A percentile compares a stretch with the other conserved stretches of the same genome.
These are phyloP conservation scores for Nycticryphes semicollaris DNA, from an alignment of 2,113 vertebrate genomes.

Conservation along the genomic window DNA sequence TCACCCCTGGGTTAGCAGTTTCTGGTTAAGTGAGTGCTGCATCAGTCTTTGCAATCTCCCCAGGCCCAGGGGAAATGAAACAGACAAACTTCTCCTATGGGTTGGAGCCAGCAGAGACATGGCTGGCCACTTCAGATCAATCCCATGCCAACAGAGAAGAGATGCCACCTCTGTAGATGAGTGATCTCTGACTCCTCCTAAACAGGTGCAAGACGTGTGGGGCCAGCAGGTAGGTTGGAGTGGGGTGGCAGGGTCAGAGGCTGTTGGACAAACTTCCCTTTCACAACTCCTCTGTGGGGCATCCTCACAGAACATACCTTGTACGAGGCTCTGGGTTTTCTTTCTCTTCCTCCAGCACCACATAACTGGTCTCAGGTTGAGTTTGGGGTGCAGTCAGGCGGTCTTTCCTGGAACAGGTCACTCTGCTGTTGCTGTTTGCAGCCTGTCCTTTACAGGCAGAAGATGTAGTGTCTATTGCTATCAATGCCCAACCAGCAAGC, in stretches of 20 bases:
- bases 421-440: neutral
- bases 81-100: neutral
- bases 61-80: neutral
- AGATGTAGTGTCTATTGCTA: neutral
- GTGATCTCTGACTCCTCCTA: neutral
- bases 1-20: neutral
- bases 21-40: neutral
- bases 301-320: neutral
- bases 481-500: neutral
- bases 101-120: neutral
- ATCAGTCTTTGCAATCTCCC: neutral
- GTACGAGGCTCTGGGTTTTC: neutral
- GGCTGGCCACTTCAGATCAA: neutral
- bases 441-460: neutral
- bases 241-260: rapidly evolving
- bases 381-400: neutral
- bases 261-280: neutral
- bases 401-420: neutral
- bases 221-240: neutral
- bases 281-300: neutral
- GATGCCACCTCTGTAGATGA: neutral
- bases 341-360: neutral
- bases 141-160: neutral
- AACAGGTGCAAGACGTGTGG: neutral
- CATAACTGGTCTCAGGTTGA: neutral